Evolutionary conservation across 2,888 invertebrate species (phyloP), one percentile per base, ranked within the genome.

Genomic region (Leptopilina syphax): DNA sequence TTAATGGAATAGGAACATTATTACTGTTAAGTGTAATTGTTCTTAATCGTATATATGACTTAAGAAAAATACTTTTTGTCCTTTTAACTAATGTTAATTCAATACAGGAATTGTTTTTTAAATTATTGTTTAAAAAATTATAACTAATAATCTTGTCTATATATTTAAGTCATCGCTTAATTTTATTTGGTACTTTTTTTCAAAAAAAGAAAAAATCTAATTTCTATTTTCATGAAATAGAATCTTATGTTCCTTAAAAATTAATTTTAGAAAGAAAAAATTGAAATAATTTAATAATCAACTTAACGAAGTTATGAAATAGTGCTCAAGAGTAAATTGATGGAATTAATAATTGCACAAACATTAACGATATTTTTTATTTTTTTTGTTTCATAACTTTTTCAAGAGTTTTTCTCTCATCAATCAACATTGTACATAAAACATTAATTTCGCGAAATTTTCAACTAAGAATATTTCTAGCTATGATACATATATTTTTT

Each of bases 401-500:
- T 63, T 24, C 18, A 63, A n/a, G 27, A 73, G 10, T 50, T n/a
- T 57, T 73, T 50, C 34, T 34, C 34, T 34, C 13, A 57, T 8
- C 54, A 73, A 13, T 54, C 54, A 54, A 34, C 24, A 13, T 27
- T 73, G 73, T 73, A 73, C 24, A 73, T 73, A 73, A 34, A 24
- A 27, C n/a, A 73, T 34, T 54, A 57, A 24, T 47, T 54, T 54
- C 18, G 34, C 34, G 34, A 57, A 73, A 57, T 57, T 57, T 18
- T 27, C 73, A 57, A 27, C 50, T 3, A 50, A 70, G 54, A 27
- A 54, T 70, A 70, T 70, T 70, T 54, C 50, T 70, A 70, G 27
- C 50, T 70, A 70, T 13, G 54, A 54, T 73, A 73, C 54, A 73
- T 73, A 54, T 73, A 73, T 73, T 73, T 73, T 73, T 73, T 73